Evolutionary conservation across 2,888 invertebrate species (phyloP).

Genomic region (Nudaria mundana): DNA sequence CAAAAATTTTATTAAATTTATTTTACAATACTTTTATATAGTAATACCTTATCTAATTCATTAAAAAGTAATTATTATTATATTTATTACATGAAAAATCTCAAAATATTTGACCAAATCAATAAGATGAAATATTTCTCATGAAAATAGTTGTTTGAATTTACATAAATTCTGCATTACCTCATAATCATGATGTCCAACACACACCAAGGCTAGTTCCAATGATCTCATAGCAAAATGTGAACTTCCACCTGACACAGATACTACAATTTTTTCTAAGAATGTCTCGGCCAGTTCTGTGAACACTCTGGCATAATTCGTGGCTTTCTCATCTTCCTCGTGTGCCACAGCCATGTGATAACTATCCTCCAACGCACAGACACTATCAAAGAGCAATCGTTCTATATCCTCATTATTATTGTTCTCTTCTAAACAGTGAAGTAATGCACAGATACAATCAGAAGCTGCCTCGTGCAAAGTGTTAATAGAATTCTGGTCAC

Average conservation of each 20-base stretch:
- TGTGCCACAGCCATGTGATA: constrained; percentile 95
- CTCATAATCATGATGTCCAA: constrained; percentile 98
- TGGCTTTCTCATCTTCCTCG: constrained; percentile 96
- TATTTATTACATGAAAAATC: too few species aligned
- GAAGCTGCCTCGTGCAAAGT: constrained; percentile 93
- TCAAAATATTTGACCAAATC: too few species aligned
- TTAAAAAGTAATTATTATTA: too few species aligned
- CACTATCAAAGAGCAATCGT: constrained; percentile 89
- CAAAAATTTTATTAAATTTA: too few species aligned
- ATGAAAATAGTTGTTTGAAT: too few species aligned
- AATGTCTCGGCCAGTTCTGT: constrained; percentile 97
- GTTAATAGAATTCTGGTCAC: constrained; percentile 81
- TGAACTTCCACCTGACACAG: constrained; percentile 79
- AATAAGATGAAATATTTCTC: too few species aligned
- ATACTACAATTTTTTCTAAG: constrained; percentile 89
- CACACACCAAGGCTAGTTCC: constrained; percentile 94
- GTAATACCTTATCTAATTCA: too few species aligned
- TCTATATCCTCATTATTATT: constrained; percentile 88
- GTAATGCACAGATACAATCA: constrained; percentile 92
- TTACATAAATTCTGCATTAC: constrained; percentile 49
- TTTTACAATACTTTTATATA: too few species aligned
- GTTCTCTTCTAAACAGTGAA: constrained; percentile 90
- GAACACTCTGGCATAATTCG: constrained; percentile 96
- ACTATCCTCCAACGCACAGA: constrained; percentile 89
- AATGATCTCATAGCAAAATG: constrained; percentile 92